A percentile compares a stretch with the other conserved stretches of the same genome.
phyloP scores from a whole-genome alignment of 2,888 invertebrate genomes.

The Macrophya alboannulata region DNA sequence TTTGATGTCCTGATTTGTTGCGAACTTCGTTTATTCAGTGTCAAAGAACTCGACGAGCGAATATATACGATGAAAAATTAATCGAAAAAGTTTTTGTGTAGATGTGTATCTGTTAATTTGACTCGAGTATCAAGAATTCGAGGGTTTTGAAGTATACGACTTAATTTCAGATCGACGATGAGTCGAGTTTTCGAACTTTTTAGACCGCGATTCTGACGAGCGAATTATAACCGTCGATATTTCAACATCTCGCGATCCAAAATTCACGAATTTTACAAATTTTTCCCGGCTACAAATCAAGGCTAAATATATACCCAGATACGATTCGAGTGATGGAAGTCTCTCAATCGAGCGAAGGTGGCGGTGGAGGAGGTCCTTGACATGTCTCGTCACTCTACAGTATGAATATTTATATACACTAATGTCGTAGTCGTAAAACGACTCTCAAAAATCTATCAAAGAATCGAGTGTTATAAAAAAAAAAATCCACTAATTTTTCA shows the following conservation, averaged over 20 bases:
- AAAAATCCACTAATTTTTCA: background rate
- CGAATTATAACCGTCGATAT: background rate
- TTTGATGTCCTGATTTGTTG: background rate
- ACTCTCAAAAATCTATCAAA: background rate
- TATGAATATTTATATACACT: conserved; percentile 68
- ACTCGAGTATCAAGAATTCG: background rate
- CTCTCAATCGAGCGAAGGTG: conserved; percentile 32
- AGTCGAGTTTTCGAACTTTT: background rate
- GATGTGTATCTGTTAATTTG: background rate
- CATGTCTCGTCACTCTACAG: conserved; percentile 64
- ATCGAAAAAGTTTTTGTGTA: conserved; percentile 15
- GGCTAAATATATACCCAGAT: conserved; percentile 41
- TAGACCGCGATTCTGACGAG: background rate
- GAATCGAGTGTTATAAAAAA: background rate
- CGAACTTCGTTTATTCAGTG: too few species aligned
- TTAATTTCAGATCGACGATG: background rate
- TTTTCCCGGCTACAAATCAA: background rate
- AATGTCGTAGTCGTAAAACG: conserved; percentile 51
- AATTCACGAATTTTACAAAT: background rate
- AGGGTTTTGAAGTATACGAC: background rate
- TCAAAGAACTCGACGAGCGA: background rate
- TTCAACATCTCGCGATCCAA: background rate
- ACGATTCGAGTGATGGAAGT: conserved; percentile 28
- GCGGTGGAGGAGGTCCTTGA: conserved; percentile 60
- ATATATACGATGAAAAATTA: background rate